phyloP scores from a whole-genome alignment of 2,113 vertebrate species.

The Oryzias melastigma region DNA sequence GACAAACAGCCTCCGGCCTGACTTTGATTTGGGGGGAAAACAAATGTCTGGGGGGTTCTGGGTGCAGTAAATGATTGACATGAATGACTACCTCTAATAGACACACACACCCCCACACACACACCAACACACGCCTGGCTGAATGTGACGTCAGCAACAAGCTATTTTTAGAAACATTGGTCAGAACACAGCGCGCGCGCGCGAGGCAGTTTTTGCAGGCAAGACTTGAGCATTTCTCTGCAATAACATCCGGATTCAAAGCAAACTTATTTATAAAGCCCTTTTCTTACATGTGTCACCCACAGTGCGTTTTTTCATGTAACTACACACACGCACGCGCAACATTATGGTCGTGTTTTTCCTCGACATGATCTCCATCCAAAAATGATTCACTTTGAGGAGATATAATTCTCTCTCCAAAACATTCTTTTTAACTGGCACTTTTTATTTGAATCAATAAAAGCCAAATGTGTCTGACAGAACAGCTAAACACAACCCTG shows the following conservation, averaged over 20 bases:
- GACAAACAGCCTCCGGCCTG: constrained; percentile 38
- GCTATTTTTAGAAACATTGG: constrained; percentile 77
- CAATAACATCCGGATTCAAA: constrained; percentile 2
- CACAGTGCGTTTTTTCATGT: too few relatives aligned
- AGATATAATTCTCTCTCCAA: too few relatives aligned
- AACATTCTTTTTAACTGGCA: too few relatives aligned
- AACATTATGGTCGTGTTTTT: too few relatives aligned
- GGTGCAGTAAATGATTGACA: constrained; percentile 38
- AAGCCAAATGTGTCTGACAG: too few relatives aligned
- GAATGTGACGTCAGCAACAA: constrained; percentile 56
- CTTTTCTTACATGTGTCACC: too few relatives aligned
- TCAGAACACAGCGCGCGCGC: constrained; percentile 68
- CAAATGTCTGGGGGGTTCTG: not conserved
- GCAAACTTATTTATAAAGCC: too few relatives aligned
- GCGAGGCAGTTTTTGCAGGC: constrained; percentile 44
- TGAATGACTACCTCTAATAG: not conserved
- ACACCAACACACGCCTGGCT: constrained; percentile 64
- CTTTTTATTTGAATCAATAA: too few relatives aligned
- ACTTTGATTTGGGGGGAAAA: not conserved
- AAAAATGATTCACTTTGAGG: too few relatives aligned
- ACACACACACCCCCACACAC: not conserved
- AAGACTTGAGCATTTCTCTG: constrained; percentile 40
- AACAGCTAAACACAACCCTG: too few relatives aligned
- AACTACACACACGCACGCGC: too few relatives aligned
- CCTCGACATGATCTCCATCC: too few relatives aligned